phyloP scores from a whole-genome alignment of 2,888 invertebrate genomes.

The Doris montereyensis region DNA sequence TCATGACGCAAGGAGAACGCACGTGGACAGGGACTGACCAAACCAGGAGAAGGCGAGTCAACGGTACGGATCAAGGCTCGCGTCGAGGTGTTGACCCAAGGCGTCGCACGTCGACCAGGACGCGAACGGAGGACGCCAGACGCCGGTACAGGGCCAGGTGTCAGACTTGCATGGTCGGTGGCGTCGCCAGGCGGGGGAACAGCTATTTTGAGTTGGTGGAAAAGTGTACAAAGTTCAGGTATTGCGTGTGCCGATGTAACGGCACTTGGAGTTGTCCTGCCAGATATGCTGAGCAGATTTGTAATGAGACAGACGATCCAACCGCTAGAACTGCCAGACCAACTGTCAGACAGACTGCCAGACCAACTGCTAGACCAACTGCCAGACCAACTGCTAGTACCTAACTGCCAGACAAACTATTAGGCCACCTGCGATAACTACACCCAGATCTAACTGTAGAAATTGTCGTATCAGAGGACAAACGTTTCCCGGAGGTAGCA shows the following conservation, averaged over 20 bases:
- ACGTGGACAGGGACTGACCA: no score
- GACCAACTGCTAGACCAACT: slow-evolving; percentile 15
- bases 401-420: slow-evolving; percentile 45
- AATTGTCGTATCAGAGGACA: slow-evolving; percentile 40
- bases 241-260: slow-evolving; percentile 61
- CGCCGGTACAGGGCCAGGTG: background rate
- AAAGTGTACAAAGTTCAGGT: slow-evolving; percentile 54
- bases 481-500: slow-evolving; percentile 50
- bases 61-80: no score
- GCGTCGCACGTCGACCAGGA: no score
- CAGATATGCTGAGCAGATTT: slow-evolving; percentile 52
- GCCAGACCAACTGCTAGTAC: background rate
- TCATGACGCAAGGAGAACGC: no score
- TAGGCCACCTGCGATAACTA: slow-evolving; percentile 57
- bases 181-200: slow-evolving; percentile 48
- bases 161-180: slow-evolving; percentile 30
- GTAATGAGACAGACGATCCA: background rate
- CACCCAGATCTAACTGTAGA: no score
- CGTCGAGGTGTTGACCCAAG: no score
- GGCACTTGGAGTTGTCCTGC: slow-evolving; percentile 61
- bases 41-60: no score
- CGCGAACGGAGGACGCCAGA: background rate
- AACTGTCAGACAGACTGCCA: background rate
- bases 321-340: background rate
- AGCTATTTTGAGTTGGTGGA: slow-evolving; percentile 55